Conservation (phyloP, 2,888 invertebrate genomes). For the Drosophila sordidula region DNA sequence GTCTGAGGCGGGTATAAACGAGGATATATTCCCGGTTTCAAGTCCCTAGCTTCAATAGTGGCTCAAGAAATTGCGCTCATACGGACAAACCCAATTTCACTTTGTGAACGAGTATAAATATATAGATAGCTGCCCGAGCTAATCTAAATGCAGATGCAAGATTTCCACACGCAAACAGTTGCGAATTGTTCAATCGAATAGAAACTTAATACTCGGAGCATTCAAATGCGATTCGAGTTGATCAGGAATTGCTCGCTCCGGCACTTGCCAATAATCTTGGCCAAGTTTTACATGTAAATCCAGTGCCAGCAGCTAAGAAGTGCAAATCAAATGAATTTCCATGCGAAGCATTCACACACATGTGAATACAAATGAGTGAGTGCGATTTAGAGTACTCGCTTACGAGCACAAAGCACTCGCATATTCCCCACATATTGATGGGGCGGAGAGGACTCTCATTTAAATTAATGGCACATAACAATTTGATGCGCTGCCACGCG, state of each 20-base stretch:
- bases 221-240: background rate
- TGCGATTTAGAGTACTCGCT: slow-evolving; percentile 24
- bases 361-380: slow-evolving; percentile 12
- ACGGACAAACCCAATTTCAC: no score
- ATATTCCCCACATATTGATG: slow-evolving; percentile 6
- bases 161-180: background rate
- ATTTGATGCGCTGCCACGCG: slow-evolving; percentile 54
- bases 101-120: no score
- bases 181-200: background rate
- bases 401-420: background rate
- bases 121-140: background rate
- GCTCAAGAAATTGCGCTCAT: no score
- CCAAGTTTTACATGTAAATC: slow-evolving; percentile 8
- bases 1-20: no score
- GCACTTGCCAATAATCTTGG: background rate
- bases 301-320: slow-evolving; percentile 11
- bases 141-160: background rate
- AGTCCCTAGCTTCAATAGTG: no score
- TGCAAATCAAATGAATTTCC: slow-evolving; percentile 30
- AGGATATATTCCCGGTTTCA: no score
- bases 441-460: slow-evolving; percentile 42
- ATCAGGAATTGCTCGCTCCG: background rate
- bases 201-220: background rate
- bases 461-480: slow-evolving; percentile 76
- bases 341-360: slow-evolving; percentile 17